Evolutionary conservation across 2,797 vertebrate species (phyloP).

Genomic region (Prunella strophiata): DNA sequence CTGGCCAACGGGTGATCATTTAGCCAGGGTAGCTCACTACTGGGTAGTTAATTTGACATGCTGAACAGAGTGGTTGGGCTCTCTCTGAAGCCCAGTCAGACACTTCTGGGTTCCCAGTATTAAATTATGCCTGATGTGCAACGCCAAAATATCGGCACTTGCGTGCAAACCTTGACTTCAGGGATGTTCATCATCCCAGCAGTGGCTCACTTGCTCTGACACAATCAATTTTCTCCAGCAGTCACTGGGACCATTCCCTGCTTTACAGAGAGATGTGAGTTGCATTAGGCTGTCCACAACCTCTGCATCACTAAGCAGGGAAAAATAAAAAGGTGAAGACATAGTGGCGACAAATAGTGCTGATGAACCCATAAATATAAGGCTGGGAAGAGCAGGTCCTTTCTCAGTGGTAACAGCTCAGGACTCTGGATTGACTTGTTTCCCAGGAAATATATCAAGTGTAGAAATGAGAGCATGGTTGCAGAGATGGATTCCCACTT

Average conservation of each 20-base stretch:
- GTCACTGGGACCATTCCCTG: constrained; percentile 44
- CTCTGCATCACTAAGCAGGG: neutral
- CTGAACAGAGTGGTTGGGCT: constrained; percentile 55
- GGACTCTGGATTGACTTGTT: neutral
- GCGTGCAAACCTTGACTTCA: constrained; percentile 60
- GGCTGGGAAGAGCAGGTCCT: neutral
- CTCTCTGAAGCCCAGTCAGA: constrained; percentile 57
- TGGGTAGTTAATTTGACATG: constrained; percentile 68
- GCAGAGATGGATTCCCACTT: neutral
- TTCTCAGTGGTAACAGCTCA: neutral
- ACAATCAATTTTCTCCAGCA: constrained; percentile 65
- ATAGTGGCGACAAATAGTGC: neutral
- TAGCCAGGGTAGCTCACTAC: constrained; percentile 49
- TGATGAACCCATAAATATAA: neutral
- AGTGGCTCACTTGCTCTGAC: constrained; percentile 57
- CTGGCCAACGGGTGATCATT: constrained; percentile 69
- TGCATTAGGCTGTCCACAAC: constrained; percentile 31
- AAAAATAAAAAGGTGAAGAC: constrained; percentile 47
- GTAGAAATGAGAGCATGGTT: neutral
- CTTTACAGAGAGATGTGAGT: constrained; percentile 28
- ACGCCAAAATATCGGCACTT: constrained; percentile 48
- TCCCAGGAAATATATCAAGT: neutral
- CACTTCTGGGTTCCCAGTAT: constrained; percentile 18
- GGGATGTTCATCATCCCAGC: constrained; percentile 59
- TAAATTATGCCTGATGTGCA: constrained; percentile 75